Conservation (phyloP, 2,797 vertebrate species). For the Artibeus lituratus region DNA sequence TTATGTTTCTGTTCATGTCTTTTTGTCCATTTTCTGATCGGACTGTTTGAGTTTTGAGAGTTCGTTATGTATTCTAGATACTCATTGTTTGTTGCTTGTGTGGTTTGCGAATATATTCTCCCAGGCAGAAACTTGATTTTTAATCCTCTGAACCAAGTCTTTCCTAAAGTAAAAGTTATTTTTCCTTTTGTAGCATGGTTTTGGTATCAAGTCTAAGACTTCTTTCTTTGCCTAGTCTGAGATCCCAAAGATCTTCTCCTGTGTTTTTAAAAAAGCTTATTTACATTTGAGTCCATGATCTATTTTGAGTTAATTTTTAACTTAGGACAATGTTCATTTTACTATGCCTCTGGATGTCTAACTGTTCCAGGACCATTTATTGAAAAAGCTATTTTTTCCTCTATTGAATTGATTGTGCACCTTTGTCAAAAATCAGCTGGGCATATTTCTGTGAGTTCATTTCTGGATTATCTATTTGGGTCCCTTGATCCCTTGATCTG, state of each 20-base stretch:
- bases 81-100: not conserved
- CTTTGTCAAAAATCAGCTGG: not conserved
- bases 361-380: not conserved
- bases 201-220: not conserved
- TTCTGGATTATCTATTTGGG: not conserved
- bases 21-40: too few species aligned
- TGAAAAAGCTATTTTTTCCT: not conserved
- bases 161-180: not conserved
- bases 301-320: not conserved
- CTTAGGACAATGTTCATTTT: not conserved
- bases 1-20: too few species aligned
- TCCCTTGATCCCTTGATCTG: not conserved
- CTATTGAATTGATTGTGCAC: not conserved
- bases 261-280: not conserved
- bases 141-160: not conserved
- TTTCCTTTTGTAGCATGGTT: not conserved
- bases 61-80: not conserved
- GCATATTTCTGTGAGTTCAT: not conserved
- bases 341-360: not conserved
- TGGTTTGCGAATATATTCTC: not conserved
- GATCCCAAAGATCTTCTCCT: not conserved
- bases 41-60: too few species aligned
- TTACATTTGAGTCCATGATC: not conserved
- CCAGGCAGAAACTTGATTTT: not conserved
- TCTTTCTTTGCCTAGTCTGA: not conserved